Conservation (phyloP, 2,113 vertebrate genomes). For the Ammodytes marinus region DNA sequence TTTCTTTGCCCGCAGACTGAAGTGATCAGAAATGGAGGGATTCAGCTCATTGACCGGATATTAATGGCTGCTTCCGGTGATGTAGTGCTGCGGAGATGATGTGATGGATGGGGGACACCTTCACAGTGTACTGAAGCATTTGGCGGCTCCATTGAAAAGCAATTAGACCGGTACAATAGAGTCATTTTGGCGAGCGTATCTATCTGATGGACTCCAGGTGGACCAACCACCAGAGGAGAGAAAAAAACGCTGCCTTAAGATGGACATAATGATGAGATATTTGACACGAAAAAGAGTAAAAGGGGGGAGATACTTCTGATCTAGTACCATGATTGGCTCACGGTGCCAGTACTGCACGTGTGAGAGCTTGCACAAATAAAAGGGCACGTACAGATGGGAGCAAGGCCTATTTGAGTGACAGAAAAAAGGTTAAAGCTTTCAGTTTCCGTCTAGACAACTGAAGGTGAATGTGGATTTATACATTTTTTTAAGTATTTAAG, state of each 20-base stretch:
- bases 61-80: conserved; percentile 66
- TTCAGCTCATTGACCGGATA: conserved; percentile 67
- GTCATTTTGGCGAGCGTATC: conserved; percentile 39
- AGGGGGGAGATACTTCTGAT: background rate
- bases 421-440: background rate
- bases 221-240: conserved; percentile 2
- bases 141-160: conserved; percentile 50
- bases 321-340: background rate
- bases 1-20: conserved; percentile 37
- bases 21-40: conserved; percentile 52
- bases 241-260: conserved; percentile 33
- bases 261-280: conserved; percentile 27
- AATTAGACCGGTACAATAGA: conserved; percentile 61
- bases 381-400: background rate
- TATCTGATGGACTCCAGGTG: conserved; percentile 40
- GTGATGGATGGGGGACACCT: conserved; percentile 73
- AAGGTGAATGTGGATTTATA: background rate
- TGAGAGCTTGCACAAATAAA: background rate
- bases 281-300: conserved; percentile 19
- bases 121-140: conserved; percentile 62
- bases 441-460: background rate
- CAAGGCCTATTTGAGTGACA: background rate
- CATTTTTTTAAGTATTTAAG: background rate
- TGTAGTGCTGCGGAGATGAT: conserved; percentile 43
- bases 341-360: background rate